A percentile compares a stretch with the other conserved stretches of the same genome.
phyloP scores from a whole-genome alignment of 2,113 vertebrate genomes.

The Drymodes brunneopygia region DNA sequence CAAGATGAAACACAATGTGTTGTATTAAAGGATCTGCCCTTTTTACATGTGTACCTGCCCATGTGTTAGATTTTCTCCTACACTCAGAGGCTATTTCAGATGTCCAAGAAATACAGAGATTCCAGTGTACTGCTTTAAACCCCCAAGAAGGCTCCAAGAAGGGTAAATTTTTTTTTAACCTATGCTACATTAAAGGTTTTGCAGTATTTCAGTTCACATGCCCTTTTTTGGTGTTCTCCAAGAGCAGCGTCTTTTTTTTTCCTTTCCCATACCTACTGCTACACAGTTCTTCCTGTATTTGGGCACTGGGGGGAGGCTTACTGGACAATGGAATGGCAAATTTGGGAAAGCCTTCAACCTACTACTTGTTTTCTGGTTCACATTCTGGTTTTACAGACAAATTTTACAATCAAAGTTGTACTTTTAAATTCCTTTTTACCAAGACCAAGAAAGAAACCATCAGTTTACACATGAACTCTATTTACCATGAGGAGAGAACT shows the following conservation, averaged over 20 bases:
- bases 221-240: neutral
- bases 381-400: neutral
- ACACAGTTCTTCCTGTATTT: neutral
- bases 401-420: constrained; percentile 4
- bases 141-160: neutral
- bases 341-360: neutral
- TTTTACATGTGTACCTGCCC: too few relatives aligned
- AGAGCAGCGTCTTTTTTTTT: neutral
- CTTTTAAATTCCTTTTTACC: constrained; percentile 32
- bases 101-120: neutral
- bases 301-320: neutral
- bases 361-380: neutral
- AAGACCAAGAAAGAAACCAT: neutral
- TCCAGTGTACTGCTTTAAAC: neutral
- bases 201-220: neutral
- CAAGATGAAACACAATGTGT: neutral
- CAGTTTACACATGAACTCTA: constrained; percentile 2
- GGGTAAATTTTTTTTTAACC: neutral
- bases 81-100: neutral
- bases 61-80: neutral
- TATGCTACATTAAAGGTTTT: neutral
- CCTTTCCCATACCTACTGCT: neutral
- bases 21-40: neutral
- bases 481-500: neutral
- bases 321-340: neutral